A percentile compares a stretch with the other conserved stretches of the same genome.
Evolutionary conservation across 1,140 invertebrate genomes (phyloP).

Genomic region (Leptoteleia sp.): DNA sequence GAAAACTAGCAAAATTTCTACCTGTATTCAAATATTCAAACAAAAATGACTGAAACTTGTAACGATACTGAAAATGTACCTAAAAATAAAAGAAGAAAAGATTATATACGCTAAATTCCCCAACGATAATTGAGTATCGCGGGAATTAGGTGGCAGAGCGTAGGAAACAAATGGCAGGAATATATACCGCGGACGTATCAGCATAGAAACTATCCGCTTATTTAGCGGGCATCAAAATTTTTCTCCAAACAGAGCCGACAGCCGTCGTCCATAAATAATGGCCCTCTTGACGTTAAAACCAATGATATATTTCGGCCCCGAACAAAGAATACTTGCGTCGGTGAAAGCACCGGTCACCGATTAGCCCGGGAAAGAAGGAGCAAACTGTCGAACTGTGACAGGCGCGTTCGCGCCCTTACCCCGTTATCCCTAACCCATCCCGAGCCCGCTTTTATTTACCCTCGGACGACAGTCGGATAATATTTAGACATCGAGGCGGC

Average conservation of each 20-base stretch:
- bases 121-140: too few relatives aligned
- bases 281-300: conserved; percentile 31
- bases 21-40: too few relatives aligned
- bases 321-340: conserved; percentile 39
- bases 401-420: conserved; percentile 51
- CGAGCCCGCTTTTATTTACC: conserved; percentile 55
- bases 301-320: conserved; percentile 21
- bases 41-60: too few relatives aligned
- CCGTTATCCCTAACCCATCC: conserved; percentile 21
- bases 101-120: too few relatives aligned
- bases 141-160: too few relatives aligned
- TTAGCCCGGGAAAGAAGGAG: conserved; percentile 40
- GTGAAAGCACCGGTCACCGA: conserved; percentile 39
- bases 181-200: too few relatives aligned
- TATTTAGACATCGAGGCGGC: conserved; percentile 53
- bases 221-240: conserved; percentile 15
- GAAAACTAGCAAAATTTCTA: too few relatives aligned
- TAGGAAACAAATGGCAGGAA: too few relatives aligned
- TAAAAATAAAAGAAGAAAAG: too few relatives aligned
- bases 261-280: conserved; percentile 26
- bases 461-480: conserved; percentile 60
- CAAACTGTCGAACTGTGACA: conserved; percentile 60
- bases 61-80: too few relatives aligned
- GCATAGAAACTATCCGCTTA: neutral
- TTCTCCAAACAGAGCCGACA: conserved; percentile 14